Percentiles rank a stretch among this genome's conserved stretches.
These are phyloP conservation scores for Melierax canorus DNA, from an alignment of 2,113 vertebrate species.

Conservation along the genomic window DNA sequence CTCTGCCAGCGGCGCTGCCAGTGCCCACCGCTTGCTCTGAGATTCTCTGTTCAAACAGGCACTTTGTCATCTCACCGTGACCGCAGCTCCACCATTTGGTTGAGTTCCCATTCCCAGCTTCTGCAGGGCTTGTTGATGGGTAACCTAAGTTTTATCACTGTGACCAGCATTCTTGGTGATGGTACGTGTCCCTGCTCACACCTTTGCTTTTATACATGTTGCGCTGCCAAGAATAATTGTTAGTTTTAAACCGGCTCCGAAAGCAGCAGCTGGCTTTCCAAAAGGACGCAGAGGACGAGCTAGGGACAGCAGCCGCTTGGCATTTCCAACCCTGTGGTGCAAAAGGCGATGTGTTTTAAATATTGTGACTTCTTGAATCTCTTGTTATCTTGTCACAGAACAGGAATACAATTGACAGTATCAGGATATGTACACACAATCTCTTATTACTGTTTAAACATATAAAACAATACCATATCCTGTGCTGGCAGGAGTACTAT, in stretches of 20 bases:
- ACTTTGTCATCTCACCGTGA: neutral
- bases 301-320: neutral
- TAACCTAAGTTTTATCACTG: neutral
- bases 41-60: neutral
- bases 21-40: neutral
- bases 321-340: neutral
- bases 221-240: neutral
- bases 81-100: neutral
- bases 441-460: slow-evolving; percentile 7
- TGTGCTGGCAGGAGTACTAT: neutral
- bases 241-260: neutral
- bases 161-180: neutral
- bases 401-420: neutral
- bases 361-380: neutral
- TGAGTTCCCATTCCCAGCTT: neutral
- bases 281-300: neutral
- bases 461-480: neutral
- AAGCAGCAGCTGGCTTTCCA: neutral
- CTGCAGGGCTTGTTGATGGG: neutral
- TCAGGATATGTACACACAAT: neutral
- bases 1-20: neutral
- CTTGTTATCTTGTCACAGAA: neutral
- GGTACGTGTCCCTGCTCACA: neutral
- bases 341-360: neutral
- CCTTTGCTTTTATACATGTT: neutral